phyloP scores from a whole-genome alignment of 2,113 vertebrate genomes.

The Pardalotus punctatus region DNA sequence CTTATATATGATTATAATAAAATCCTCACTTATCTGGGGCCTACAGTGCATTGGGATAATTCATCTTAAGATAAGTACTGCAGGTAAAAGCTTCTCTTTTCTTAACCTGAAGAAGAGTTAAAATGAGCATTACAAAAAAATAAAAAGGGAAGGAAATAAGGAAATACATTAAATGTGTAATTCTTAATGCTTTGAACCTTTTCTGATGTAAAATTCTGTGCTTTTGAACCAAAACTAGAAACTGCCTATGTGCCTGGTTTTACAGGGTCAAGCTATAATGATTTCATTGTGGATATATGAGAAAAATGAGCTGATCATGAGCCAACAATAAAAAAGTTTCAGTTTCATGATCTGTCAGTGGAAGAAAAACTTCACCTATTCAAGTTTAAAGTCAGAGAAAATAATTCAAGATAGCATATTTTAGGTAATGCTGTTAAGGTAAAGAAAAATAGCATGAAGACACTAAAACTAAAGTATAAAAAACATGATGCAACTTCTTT shows the following conservation, averaged over 20 bases:
- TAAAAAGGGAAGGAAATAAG: background rate
- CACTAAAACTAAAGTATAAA: background rate
- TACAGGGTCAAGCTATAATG: background rate
- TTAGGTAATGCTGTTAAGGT: background rate
- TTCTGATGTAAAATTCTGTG: background rate
- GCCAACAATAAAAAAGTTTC: background rate
- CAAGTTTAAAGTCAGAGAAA: background rate
- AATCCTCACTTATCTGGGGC: background rate
- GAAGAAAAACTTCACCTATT: background rate
- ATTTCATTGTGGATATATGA: background rate
- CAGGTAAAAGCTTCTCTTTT: background rate
- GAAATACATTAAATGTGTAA: background rate
- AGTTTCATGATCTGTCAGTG: background rate
- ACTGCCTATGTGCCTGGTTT: background rate
- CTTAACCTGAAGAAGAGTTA: background rate
- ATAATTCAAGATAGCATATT: background rate
- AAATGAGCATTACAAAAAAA: background rate
- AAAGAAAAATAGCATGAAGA: background rate
- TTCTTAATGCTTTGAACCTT: background rate
- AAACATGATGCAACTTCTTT: background rate
- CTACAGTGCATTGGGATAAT: background rate
- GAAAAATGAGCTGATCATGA: background rate
- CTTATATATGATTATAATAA: background rate
- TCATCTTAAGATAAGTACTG: background rate
- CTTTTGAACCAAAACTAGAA: background rate